Evolutionary conservation across 2,113 vertebrate genomes (phyloP).

Genomic region (Mobula hypostoma): DNA sequence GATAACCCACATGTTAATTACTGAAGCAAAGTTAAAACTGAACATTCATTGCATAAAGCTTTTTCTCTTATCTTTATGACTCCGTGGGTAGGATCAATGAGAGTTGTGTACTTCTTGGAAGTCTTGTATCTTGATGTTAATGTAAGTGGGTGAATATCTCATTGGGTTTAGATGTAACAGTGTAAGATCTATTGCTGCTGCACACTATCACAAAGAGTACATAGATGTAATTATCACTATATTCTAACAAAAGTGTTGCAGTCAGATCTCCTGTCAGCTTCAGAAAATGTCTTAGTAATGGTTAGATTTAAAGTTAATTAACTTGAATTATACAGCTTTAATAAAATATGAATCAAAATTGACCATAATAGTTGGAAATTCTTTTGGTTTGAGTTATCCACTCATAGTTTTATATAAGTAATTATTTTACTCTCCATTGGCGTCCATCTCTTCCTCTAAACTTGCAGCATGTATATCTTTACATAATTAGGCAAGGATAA

Average conservation of each 20-base stretch:
- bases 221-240: background rate
- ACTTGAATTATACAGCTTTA: slow-evolving; percentile 2
- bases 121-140: background rate
- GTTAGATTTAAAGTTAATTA: background rate
- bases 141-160: background rate
- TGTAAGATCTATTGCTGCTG: background rate
- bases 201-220: background rate
- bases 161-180: background rate
- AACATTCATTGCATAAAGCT: background rate
- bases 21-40: background rate
- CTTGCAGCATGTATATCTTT: background rate
- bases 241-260: background rate
- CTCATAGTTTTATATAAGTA: background rate
- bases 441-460: background rate
- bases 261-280: too few relatives aligned
- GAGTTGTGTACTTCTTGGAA: background rate
- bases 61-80: background rate
- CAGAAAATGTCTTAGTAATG: background rate
- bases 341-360: background rate
- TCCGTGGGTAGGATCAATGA: background rate
- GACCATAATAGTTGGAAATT: background rate
- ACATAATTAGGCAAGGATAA: background rate
- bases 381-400: background rate
- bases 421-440: background rate
- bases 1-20: background rate